Base-by-base conservation (phyloP, 1,140 invertebrate genomes). In the Drosophila saltans region DNA sequence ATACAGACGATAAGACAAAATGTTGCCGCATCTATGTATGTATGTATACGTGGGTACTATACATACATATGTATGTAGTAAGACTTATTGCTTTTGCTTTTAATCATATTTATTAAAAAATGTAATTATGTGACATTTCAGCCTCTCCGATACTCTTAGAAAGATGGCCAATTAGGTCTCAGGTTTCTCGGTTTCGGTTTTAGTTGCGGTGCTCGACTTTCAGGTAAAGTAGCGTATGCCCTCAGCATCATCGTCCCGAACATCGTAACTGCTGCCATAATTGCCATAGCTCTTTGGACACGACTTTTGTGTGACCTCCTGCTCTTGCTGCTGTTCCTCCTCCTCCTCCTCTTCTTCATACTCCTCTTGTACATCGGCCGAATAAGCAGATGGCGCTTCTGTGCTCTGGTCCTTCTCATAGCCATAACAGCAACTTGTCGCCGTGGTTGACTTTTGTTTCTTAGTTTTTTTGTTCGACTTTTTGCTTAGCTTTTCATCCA, bases 51-150 rank as follows among this genome's bases (percentile, higher is more conserved):
- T 26, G 6, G 6, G 33, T 36, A 36, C 33, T 36, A 9, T 11
- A 48, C 21, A 48, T 48, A 26, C 21, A 74, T 84, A 67, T 66
- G 66, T 69, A 76, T 52, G 21, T 26, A 6, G 33, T 6, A 1
- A 36, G 33, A 36, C 33, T 36, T 36, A 52, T 52, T 52, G 45
- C 45, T 52, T 52, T 52, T 26, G 8, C 21, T 89, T 88, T 88
- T 88, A 79, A 88, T 83, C 73, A 86, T 74, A 83, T 86, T 88
- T 88, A 88, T 76, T 79, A 79, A 88, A 86, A 86, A 77, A 81
- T 70, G 67, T 88, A 86, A 86, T 86, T 86, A 88, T 81, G 71
- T 36, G 6, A 6, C 33, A 36, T 36, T 36, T 36, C 33, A 36
- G 33, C 6, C 6, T 36, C 33, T 1, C 30, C 11, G 28, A n/a